Percentiles rank a stretch among this genome's conserved stretches.
Conservation (phyloP, 2,888 invertebrate species). For the Plemyria rubiginata region DNA sequence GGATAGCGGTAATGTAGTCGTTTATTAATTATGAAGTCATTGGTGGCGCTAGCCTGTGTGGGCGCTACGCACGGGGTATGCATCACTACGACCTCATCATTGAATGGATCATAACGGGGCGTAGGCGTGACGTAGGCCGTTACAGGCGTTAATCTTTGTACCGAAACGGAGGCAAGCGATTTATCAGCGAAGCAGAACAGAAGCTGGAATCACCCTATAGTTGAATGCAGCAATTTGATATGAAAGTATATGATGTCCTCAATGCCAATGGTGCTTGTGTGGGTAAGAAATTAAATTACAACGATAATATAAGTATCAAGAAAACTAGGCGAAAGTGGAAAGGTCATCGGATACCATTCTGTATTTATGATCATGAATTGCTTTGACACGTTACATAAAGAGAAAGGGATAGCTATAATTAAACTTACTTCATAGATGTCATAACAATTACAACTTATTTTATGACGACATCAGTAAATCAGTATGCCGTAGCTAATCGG, state of each 20-base stretch:
- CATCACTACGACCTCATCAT: constrained; percentile 63
- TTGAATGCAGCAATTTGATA: constrained; percentile 33
- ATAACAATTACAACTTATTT: constrained; percentile 28
- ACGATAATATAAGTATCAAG: not conserved
- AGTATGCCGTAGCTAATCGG: constrained; percentile 41
- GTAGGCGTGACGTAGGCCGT: constrained; percentile 69
- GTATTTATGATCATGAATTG: constrained; percentile 31
- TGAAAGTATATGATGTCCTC: constrained; percentile 19
- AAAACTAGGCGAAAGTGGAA: constrained; percentile 24
- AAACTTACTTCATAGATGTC: constrained; percentile 27
- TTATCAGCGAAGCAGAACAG: constrained; percentile 42
- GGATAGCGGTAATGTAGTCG: not conserved
- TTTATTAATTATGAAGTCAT: constrained; percentile 9
- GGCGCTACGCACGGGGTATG: constrained; percentile 65
- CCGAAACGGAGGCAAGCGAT: constrained; percentile 43
- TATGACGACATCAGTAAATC: constrained; percentile 41
- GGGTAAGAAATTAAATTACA: not conserved
- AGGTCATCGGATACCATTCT: constrained; percentile 25
- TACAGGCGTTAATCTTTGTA: constrained; percentile 55
- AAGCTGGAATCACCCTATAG: constrained; percentile 7
- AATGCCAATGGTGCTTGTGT: constrained; percentile 7
- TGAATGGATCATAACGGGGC: constrained; percentile 52
- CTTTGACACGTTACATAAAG: constrained; percentile 37
- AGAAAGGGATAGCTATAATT: constrained; percentile 15
- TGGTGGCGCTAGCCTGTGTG: constrained; percentile 52